Conservation (phyloP, 2,113 vertebrate genomes). For the Dipodomys spectabilis region DNA sequence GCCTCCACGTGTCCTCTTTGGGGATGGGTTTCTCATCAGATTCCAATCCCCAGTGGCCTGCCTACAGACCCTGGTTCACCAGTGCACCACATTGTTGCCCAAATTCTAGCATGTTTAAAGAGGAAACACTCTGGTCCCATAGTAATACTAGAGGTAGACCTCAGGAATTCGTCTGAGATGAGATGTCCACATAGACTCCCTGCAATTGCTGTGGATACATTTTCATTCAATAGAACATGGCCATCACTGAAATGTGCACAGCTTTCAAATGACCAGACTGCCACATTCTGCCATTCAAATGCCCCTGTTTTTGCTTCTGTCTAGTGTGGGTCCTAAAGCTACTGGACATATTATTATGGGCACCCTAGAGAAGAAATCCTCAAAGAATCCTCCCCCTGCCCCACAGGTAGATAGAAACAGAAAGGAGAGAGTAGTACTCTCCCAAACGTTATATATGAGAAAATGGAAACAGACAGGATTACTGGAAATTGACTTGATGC, state of each 20-base stretch:
- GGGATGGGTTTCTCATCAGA: background rate
- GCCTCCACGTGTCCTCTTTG: background rate
- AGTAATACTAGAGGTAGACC: background rate
- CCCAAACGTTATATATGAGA: background rate
- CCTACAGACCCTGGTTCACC: background rate
- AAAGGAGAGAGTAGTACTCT: background rate
- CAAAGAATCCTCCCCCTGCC: background rate
- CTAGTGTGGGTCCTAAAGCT: constrained; percentile 22
- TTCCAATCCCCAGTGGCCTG: background rate
- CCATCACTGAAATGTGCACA: background rate
- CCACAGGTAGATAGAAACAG: background rate
- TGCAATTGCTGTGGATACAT: constrained; percentile 13
- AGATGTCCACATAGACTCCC: background rate
- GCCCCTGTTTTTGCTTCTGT: constrained; percentile 42
- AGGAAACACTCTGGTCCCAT: background rate
- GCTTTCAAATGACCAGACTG: constrained; percentile 53
- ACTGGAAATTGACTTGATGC: constrained; percentile 24
- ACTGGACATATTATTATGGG: background rate
- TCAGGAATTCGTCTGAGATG: background rate
- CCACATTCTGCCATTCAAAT: constrained; percentile 45
- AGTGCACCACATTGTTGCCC: background rate
- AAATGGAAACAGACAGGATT: constrained; percentile 25
- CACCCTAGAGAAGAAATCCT: background rate
- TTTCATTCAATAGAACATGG: constrained; percentile 65
- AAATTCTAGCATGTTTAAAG: background rate